phyloP scores from a whole-genome alignment of 2,888 invertebrate genomes.

The Dioctria rufipes region DNA sequence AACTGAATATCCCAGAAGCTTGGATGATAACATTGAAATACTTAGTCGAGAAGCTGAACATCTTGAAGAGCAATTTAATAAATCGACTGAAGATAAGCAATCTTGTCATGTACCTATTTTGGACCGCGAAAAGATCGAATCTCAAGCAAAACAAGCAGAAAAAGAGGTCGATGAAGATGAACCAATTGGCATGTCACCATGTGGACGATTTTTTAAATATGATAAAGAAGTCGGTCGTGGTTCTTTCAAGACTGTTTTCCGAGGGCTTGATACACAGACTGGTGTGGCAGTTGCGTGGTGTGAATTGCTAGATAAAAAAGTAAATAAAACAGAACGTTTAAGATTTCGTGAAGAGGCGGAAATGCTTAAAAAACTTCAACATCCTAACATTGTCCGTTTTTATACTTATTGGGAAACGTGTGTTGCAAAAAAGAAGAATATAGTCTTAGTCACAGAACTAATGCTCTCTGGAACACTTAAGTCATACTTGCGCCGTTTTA shows the following conservation, averaged over 20 bases:
- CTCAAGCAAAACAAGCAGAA: conserved; percentile 69
- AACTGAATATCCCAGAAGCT: conserved; percentile 71
- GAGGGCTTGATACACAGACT: conserved; percentile 97
- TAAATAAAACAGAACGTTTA: conserved; percentile 95
- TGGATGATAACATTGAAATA: conserved; percentile 71
- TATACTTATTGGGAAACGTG: conserved; percentile 99
- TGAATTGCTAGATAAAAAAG: conserved; percentile 97
- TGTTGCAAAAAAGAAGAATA: conserved; percentile 93
- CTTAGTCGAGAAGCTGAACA: conserved; percentile 71
- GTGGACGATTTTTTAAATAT: conserved; percentile 97
- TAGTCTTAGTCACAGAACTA: conserved; percentile 98
- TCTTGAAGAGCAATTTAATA: conserved; percentile 70
- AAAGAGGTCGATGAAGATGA: conserved; percentile 89
- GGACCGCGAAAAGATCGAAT: conserved; percentile 72
- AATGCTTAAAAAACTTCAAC: conserved; percentile 98
- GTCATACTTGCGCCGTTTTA: conserved; percentile 96
- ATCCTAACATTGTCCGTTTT: conserved; percentile 97
- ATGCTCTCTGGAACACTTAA: conserved; percentile 99
- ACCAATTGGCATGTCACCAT: conserved; percentile 93
- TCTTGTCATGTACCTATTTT: conserved; percentile 69
- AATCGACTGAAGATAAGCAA: conserved; percentile 62
- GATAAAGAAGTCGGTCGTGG: conserved; percentile 99
- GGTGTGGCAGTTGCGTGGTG: conserved; percentile 99
- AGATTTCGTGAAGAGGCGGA: conserved; percentile 97
- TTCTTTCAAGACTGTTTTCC: conserved; percentile 98